phyloP scores from a whole-genome alignment of 2,888 invertebrate genomes.

The Caenorhabditis sp. region DNA sequence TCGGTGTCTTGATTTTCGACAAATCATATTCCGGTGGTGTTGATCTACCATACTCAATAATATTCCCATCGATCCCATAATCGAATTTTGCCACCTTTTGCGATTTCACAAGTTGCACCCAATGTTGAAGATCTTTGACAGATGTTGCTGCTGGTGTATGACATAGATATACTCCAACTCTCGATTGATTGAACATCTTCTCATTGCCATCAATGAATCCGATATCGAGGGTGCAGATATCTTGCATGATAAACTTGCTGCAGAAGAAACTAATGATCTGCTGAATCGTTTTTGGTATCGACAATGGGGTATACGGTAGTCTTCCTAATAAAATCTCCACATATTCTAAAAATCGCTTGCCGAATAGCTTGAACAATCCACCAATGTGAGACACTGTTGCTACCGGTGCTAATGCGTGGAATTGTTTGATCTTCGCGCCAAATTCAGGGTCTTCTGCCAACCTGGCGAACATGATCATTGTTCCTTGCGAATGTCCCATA shows the following conservation, averaged over 20 bases:
- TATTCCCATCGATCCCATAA: conserved; percentile 42
- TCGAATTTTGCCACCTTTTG: conserved; percentile 50
- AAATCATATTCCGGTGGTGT: conserved; percentile 64
- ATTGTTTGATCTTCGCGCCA: conserved; percentile 59
- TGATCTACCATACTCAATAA: conserved; percentile 35
- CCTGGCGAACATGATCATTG: conserved; percentile 67
- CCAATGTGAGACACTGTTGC: conserved; percentile 69
- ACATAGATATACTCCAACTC: conserved; percentile 49
- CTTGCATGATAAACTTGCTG: conserved; percentile 37
- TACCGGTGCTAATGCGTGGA: conserved; percentile 70
- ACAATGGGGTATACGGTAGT: conserved; percentile 44
- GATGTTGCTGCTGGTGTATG: conserved; percentile 57
- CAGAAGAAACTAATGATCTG: conserved; percentile 42
- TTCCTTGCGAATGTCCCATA: conserved; percentile 85
- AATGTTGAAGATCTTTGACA: conserved; percentile 49
- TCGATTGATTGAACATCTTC: conserved; percentile 46
- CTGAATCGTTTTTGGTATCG: conserved; percentile 39
- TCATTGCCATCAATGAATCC: conserved; percentile 53
- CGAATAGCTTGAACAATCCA: conserved; percentile 54
- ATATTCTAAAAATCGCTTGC: conserved; percentile 25
- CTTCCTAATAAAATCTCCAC: conserved; percentile 35
- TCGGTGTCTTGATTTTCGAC: conserved; percentile 55
- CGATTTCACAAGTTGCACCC: conserved; percentile 45
- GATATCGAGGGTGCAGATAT: conserved; percentile 51
- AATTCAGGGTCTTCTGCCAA: conserved; percentile 55